Evolutionary conservation across 2,797 vertebrate genomes (phyloP), one percentile per base, ranked within the genome.

Genomic region (Brachyrhaphis roseni): DNA sequence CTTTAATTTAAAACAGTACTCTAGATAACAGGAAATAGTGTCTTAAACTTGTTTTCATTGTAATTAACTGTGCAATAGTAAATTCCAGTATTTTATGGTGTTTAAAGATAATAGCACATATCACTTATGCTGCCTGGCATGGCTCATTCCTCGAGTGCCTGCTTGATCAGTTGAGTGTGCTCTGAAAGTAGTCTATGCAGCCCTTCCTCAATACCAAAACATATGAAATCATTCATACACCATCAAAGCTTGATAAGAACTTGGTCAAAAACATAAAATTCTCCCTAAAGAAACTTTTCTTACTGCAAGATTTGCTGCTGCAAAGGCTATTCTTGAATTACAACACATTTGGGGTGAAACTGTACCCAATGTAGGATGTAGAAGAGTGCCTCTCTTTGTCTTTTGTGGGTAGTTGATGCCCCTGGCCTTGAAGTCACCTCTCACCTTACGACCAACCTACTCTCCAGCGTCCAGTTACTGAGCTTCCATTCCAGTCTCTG

Each of bases 401-500:
- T 85, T 78, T 84, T 81, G 36, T 82, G 41, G 78, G 81, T 92
- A 90, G 86, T 87, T 87, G 45, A 55, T 71, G 57, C 80, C 78
- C 36, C 64, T 81, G 78, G 68, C 84, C 78, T 82, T 10, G 7
- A 79, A 36, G 26, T 41, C 78, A 78, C 83, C 74, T 78, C 78
- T 82, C 82, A 82, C 80, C 86, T 89, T 84, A 83, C 71, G 76
- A 43, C 43, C 78, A 59, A 12, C 26, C 77, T 8, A 43, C 16
- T 41, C 20, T 74, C 66, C 68, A 62, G 51, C 80, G 77, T 59
- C 55, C 26, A 46, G 15, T 72, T n/a, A 4, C 55, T 66, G 31
- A 80, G 26, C 57, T 47, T 15, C 66, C 49, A 78, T 81, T 71
- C 59, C 49, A 74, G 57, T 55, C 73, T 68, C 36, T 39, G n/a